Conservation (phyloP, 2,797 vertebrate species). For the Mionectes olivaceus region DNA sequence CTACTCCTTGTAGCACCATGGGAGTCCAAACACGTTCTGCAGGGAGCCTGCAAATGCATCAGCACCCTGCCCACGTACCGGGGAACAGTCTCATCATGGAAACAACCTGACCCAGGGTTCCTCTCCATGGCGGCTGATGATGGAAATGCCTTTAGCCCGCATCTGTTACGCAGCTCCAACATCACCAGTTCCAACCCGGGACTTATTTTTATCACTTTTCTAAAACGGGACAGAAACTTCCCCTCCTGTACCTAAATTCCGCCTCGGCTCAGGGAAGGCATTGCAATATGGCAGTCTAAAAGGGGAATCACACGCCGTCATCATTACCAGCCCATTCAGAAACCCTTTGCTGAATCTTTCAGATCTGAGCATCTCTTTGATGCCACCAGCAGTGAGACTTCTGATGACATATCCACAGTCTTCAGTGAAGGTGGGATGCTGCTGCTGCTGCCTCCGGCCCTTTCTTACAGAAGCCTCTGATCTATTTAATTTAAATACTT, state of each 20-base stretch:
- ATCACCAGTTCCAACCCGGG: neutral
- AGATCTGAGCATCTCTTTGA: slow-evolving; percentile 37
- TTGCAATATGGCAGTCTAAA: neutral
- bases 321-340: slow-evolving; percentile 54
- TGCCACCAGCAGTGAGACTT: slow-evolving; percentile 2
- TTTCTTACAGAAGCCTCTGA: neutral
- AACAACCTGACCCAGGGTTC: neutral
- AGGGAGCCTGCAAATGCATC: neutral
- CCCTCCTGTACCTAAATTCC: neutral
- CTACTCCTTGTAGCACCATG: neutral
- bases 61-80: neutral
- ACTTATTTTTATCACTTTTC: neutral
- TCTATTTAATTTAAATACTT: neutral
- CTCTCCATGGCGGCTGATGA: neutral
- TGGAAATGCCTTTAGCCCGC: neutral
- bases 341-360: neutral
- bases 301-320: neutral
- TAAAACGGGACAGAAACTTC: neutral
- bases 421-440: neutral
- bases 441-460: neutral
- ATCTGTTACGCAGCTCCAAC: neutral
- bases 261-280: neutral
- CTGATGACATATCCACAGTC: neutral
- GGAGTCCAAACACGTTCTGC: neutral
- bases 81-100: neutral